Conservation (phyloP, 2,888 invertebrate species). For the Archips crataeganus region DNA sequence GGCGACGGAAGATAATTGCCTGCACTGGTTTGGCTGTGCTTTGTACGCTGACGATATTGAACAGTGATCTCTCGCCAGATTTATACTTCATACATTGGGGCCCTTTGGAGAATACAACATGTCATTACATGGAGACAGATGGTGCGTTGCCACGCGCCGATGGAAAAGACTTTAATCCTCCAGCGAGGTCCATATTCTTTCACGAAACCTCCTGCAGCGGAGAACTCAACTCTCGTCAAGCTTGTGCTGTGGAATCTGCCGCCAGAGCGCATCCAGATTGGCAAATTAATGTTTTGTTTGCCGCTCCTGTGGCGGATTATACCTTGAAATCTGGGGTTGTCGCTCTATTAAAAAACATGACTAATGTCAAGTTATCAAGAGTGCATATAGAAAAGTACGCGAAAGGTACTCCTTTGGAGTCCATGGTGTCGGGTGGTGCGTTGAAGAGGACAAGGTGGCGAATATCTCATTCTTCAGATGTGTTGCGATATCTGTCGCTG, state of each 20-base stretch:
- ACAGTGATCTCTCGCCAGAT: constrained; percentile 34
- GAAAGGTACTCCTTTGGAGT: constrained; percentile 84
- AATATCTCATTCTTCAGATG: constrained; percentile 87
- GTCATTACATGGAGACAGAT: constrained; percentile 46
- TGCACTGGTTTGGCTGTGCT: constrained; percentile 18
- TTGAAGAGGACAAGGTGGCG: constrained; percentile 84
- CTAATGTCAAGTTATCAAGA: constrained; percentile 81
- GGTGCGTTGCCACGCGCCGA: constrained; percentile 53
- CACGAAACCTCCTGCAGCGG: constrained; percentile 88
- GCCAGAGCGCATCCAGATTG: constrained; percentile 86
- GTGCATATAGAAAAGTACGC: constrained; percentile 82
- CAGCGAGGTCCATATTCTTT: constrained; percentile 86
- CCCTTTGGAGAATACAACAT: constrained; percentile 47
- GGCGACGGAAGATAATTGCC: constrained; percentile 20
- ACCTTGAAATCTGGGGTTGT: constrained; percentile 55
- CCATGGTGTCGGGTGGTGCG: constrained; percentile 77
- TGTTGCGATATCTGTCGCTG: constrained; percentile 88
- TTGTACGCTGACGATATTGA: constrained; percentile 17
- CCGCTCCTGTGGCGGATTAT: constrained; percentile 65
- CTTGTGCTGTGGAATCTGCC: constrained; percentile 90
- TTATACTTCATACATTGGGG: constrained; percentile 42
- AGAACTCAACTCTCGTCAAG: constrained; percentile 84
- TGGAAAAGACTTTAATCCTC: constrained; percentile 52
- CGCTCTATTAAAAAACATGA: constrained; percentile 66
- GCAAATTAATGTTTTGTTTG: constrained; percentile 84